These are phyloP conservation scores for Botrylloides violaceus DNA, from an alignment of 23 tunicate genomes.

Conservation along the genomic window DNA sequence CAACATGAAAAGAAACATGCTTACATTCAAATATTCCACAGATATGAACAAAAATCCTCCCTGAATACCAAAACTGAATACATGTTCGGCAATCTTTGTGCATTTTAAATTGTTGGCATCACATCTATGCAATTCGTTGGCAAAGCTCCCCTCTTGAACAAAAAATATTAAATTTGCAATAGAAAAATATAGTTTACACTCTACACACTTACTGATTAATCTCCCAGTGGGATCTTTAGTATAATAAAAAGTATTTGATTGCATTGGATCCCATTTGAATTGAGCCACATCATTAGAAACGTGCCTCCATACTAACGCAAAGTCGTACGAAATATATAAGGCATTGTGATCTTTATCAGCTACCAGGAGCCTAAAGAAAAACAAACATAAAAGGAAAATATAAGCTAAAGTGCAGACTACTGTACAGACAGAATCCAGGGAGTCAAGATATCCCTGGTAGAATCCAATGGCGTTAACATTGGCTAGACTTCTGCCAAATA, in stretches of 20 bases:
- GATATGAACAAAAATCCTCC: slow-evolving; percentile 72
- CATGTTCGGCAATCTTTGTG: slow-evolving; percentile 63
- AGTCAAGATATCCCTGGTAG: background rate
- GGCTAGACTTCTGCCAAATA: too few relatives aligned
- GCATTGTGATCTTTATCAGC: background rate
- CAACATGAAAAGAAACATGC: background rate
- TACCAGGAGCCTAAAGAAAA: background rate
- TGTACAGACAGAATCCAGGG: too few relatives aligned
- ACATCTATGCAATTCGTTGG: slow-evolving; percentile 60
- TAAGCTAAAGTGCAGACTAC: too few relatives aligned
- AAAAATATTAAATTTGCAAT: background rate
- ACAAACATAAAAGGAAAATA: too few relatives aligned
- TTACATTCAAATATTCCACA: slow-evolving; percentile 58
- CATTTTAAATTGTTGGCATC: background rate
- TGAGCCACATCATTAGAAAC: slow-evolving; percentile 26
- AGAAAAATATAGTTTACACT: background rate
- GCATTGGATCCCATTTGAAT: slow-evolving; percentile 62
- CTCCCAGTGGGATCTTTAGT: slow-evolving; percentile 56
- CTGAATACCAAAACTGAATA: slow-evolving; percentile 87
- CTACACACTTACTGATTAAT: background rate
- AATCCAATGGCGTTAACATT: too few relatives aligned
- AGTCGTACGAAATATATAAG: slow-evolving; percentile 32
- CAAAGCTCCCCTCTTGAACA: slow-evolving; percentile 30
- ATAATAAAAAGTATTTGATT: slow-evolving; percentile 53
- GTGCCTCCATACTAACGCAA: slow-evolving; percentile 37